Conservation (phyloP, 2,797 vertebrate genomes). For the Gorsachius magnificus region DNA sequence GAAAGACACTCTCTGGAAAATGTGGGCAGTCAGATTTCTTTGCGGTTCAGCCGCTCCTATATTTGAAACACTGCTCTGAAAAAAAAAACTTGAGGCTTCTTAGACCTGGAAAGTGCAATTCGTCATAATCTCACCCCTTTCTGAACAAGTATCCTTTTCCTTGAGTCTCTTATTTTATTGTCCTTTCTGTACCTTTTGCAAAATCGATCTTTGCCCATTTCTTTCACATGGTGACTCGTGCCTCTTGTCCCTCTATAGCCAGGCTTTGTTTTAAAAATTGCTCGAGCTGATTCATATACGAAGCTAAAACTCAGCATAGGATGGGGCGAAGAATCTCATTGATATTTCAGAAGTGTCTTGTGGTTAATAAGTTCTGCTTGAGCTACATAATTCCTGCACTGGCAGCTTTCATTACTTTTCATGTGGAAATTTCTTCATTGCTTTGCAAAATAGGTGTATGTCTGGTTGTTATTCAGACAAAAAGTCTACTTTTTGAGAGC, state of each 20-base stretch:
- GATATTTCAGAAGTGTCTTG: conserved; percentile 39
- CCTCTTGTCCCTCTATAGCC: neutral
- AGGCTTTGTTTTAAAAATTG: neutral
- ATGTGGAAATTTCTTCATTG: conserved; percentile 40
- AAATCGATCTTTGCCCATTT: neutral
- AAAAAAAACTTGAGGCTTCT: neutral
- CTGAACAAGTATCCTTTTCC: neutral
- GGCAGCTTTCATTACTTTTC: conserved; percentile 23
- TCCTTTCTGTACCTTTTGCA: neutral
- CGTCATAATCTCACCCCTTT: neutral
- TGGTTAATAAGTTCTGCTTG: conserved; percentile 23
- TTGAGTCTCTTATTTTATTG: neutral
- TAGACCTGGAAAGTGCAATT: conserved; percentile 30
- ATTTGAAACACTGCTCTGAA: conserved; percentile 23
- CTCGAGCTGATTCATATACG: neutral
- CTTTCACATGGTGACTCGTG: neutral
- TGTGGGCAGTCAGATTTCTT: conserved; percentile 33
- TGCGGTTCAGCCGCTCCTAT: conserved; percentile 29
- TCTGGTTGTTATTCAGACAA: conserved; percentile 30
- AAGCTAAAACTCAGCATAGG: neutral
- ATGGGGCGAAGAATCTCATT: conserved; percentile 15
- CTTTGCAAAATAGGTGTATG: neutral
- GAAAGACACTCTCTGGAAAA: conserved; percentile 51
- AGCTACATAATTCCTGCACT: conserved; percentile 14
- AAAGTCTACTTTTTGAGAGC: conserved; percentile 1